Evolutionary conservation across 2,888 invertebrate genomes (phyloP), one percentile per base, ranked within the genome.

Genomic region (Augiades crinisus): DNA sequence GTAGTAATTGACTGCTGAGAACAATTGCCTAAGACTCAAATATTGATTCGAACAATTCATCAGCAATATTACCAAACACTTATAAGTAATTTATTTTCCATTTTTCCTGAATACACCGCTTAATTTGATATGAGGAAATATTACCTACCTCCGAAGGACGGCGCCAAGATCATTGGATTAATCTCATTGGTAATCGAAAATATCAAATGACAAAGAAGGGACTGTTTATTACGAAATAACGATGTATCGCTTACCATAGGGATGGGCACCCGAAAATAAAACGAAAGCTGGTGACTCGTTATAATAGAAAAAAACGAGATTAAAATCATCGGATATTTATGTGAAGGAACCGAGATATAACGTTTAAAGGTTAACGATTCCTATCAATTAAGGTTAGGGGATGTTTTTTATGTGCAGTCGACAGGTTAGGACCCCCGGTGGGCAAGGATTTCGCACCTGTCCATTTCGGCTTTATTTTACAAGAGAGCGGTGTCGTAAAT

Each of bases 371-470:
- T 84, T 85, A 87, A 86, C 88, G 88, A 89, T 88, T 82, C 78
- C 88, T 87, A 89, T 89, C 89, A 88, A 89, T 88, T 89, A 88
- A 82, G 84, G 87, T 87, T 87, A 85, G 85, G 81, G 85, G 81
- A 75, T 70, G 78, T 43, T 49, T 49, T n/a, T 49, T 49, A 40
- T 46, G 46, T 24, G 24, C 8, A 81, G 71, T 72, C 76, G 82
- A 77, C 76, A 71, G 71, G 66, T 62, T 69, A 65, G 74, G 78
- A 80, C 85, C 85, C 88, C 89, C 84, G 72, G 78, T 68, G 86
- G 56, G 82, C 59, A 62, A 78, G 75, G 85, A 87, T 88, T 85
- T 89, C 67, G 68, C 68, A 69, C 68, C 68, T 69, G 68, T 67
- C 67, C 59, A 58, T 63, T 61, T 65, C 53, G 60, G 64, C 61